phyloP scores from a whole-genome alignment of 2,888 invertebrate genomes.

The Sympetrum striolatum region DNA sequence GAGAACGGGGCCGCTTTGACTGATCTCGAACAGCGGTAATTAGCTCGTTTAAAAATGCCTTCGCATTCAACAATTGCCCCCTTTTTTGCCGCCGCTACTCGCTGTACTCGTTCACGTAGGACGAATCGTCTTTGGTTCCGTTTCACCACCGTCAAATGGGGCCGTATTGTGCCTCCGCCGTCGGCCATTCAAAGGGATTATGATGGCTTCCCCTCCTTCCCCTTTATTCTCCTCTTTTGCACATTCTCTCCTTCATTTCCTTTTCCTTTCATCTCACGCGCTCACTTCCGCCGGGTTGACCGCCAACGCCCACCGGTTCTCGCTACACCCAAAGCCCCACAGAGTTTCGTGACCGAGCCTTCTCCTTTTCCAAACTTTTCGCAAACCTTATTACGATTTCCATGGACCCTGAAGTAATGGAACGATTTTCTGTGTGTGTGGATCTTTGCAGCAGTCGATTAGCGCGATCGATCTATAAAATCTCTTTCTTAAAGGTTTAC shows the following conservation, averaged over 20 bases:
- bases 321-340: not conserved
- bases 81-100: not conserved
- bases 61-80: not conserved
- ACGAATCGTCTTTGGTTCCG: not conserved
- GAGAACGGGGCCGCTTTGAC: not conserved
- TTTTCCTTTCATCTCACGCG: not conserved
- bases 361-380: not conserved
- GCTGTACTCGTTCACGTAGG: not conserved
- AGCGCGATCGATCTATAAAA: not conserved
- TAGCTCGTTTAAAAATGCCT: not conserved
- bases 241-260: not conserved
- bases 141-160: not conserved
- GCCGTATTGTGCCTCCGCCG: not conserved
- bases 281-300: not conserved
- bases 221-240: not conserved
- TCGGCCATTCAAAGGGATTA: not conserved
- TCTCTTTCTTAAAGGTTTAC: not conserved
- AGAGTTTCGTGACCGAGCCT: not conserved
- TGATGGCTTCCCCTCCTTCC: not conserved
- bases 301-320: not conserved
- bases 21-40: not conserved
- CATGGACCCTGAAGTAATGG: not conserved
- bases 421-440: not conserved
- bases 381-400: not conserved
- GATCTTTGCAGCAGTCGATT: not conserved